Conservation (phyloP, 2,113 vertebrate genomes). For the Marmota monax region DNA sequence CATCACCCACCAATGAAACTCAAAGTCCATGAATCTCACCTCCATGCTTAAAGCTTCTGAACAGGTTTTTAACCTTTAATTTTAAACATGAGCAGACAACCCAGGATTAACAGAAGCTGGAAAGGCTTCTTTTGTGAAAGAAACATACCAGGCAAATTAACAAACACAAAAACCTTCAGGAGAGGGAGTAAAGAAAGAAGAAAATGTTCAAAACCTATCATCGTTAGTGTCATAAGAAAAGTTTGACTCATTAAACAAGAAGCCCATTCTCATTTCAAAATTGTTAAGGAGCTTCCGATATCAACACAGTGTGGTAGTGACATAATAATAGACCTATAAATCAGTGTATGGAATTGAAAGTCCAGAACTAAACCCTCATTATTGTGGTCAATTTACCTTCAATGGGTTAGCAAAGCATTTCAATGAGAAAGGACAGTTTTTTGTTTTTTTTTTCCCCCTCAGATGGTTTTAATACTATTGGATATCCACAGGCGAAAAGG, state of each 20-base stretch:
- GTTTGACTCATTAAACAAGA: not conserved
- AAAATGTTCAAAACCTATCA: constrained; percentile 17
- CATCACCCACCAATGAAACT: not conserved
- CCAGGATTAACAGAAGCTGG: not conserved
- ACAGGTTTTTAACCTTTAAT: not conserved
- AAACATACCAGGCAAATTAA: not conserved
- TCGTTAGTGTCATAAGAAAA: constrained; percentile 26
- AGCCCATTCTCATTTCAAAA: constrained; percentile 1
- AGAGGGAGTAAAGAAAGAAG: not conserved
- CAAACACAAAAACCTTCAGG: not conserved
- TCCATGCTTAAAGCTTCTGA: not conserved
- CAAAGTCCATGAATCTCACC: not conserved
- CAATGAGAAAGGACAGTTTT: not conserved
- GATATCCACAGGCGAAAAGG: not conserved
- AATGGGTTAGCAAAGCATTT: not conserved
- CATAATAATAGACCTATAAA: not conserved
- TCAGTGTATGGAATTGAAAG: not conserved
- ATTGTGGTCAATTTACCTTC: not conserved
- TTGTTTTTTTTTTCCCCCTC: not conserved
- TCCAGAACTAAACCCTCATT: not conserved
- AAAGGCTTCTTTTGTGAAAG: not conserved
- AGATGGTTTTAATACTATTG: not conserved
- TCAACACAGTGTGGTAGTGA: not conserved
- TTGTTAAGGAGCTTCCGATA: not conserved
- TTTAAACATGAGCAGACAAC: not conserved